Evolutionary conservation across 2,797 vertebrate species (phyloP), one percentile per base, ranked within the genome.

Genomic region (Lophius americanus): DNA sequence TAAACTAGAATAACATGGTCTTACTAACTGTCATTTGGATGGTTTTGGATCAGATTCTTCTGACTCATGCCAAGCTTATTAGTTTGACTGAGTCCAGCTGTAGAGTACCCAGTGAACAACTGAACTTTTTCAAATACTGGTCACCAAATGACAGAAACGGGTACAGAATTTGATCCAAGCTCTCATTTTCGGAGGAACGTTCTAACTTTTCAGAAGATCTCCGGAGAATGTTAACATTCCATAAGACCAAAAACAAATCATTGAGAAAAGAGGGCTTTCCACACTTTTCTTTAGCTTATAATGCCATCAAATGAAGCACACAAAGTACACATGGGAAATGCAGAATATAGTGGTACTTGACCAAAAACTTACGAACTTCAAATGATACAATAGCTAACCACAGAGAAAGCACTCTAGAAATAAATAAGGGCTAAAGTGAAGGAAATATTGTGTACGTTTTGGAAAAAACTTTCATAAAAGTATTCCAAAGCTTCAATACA

Each of bases 291-390:
- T 13, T n/a, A 37, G 49, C 35, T 48, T 58, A 44, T 44, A 43
- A 69, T 73, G 51, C 46, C 60, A 57, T 49, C 37, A 44, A 65
- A 65, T 65, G 41, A 14, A 55, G 41, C 43, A 42, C 37, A 4
- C 6, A 38, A 38, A 42, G 7, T 9, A 42, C 43, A 44, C 7
- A 7, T 44, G 43, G 43, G 7, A 44, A 44, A 3, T 44, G 43
- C 43, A 11, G 43, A 3, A 44, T 3, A 44, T 11, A 44, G 9
- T 42, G 41, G 8, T 42, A 42, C 41, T 7, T 42, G 6, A 3
- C 6, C 41, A 42, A 42, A 38, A 4, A 9, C 8, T 42, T 9
- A 7, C 4, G 8, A 42, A 42, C 41, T 42, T 7, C 41, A 42
- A 5, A 42, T 6, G 9, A 42, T 9, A 42, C 6, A 42, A 23